Evolutionary conservation across 1,140 invertebrate species (phyloP).

Genomic region (Amyelois transitella): DNA sequence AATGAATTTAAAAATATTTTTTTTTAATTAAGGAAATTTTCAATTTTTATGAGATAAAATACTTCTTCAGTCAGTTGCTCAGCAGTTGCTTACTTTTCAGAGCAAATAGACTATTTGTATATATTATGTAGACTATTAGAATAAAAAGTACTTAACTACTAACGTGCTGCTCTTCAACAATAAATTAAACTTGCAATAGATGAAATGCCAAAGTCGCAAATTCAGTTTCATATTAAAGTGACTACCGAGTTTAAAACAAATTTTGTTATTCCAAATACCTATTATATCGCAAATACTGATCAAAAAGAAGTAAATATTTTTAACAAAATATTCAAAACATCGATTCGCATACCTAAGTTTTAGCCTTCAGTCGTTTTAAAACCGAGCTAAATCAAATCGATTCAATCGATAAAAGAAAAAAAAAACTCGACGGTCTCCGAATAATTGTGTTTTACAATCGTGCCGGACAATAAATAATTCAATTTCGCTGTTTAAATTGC

Average conservation of each 20-base stretch:
- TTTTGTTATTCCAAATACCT: background rate
- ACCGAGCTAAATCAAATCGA: conserved; percentile 46
- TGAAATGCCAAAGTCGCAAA: no score
- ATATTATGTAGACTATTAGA: no score
- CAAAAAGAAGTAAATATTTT: background rate
- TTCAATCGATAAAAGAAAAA: conserved; percentile 48
- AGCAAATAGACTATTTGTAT: no score
- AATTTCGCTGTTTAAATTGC: conserved; percentile 66
- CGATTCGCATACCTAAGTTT: conserved; percentile 11
- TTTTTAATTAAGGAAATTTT: no score
- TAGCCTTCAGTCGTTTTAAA: conserved; percentile 47
- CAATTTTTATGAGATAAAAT: no score
- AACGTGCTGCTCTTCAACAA: no score
- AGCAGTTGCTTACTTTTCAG: no score
- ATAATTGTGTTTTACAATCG: conserved; percentile 65
- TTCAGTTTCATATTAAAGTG: background rate
- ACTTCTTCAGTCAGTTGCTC: no score
- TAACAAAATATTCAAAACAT: background rate
- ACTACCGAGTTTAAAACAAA: background rate
- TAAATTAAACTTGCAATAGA: no score
- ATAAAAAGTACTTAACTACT: no score
- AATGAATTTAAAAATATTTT: no score
- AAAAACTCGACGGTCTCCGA: conserved; percentile 43
- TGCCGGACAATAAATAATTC: conserved; percentile 67
- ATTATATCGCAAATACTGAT: background rate